Evolutionary conservation across 2,888 invertebrate species (phyloP).

Genomic region (Cristatella mucedo): DNA sequence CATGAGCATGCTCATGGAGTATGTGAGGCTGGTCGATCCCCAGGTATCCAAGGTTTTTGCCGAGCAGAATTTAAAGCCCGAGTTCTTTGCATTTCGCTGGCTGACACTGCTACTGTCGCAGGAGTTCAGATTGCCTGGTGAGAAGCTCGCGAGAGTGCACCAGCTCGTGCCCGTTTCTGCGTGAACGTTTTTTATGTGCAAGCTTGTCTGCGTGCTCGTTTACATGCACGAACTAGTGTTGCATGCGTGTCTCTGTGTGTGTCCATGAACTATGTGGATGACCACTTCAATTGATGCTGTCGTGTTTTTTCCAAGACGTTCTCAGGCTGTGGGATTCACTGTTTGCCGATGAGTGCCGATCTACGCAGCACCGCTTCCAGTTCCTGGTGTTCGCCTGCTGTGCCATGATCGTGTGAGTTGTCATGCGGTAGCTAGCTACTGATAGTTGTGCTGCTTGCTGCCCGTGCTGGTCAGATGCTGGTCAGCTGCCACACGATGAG

Average conservation of each 20-base stretch:
- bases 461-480: too few species aligned
- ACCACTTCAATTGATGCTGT: too few species aligned
- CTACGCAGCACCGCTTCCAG: constrained; percentile 71
- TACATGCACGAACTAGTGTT: background rate
- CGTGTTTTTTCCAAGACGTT: constrained; percentile 58
- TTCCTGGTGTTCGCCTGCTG: constrained; percentile 82
- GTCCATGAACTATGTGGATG: too few species aligned
- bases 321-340: constrained; percentile 92
- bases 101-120: constrained; percentile 82
- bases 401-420: constrained; percentile 90
- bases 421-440: too few species aligned
- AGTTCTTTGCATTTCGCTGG: constrained; percentile 96
- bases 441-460: too few species aligned
- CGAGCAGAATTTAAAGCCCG: constrained; percentile 71
- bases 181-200: constrained; percentile 4
- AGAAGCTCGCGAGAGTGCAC: too few species aligned
- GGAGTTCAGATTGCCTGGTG: constrained; percentile 77
- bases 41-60: constrained; percentile 60
- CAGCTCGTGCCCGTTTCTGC: too few species aligned
- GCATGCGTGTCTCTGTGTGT: too few species aligned
- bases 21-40: constrained; percentile 60
- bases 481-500: too few species aligned
- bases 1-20: constrained; percentile 64
- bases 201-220: background rate
- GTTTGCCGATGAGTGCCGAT: constrained; percentile 74